Base-by-base conservation (phyloP, 2,797 vertebrate genomes). In the Esox masquinongy region DNA sequence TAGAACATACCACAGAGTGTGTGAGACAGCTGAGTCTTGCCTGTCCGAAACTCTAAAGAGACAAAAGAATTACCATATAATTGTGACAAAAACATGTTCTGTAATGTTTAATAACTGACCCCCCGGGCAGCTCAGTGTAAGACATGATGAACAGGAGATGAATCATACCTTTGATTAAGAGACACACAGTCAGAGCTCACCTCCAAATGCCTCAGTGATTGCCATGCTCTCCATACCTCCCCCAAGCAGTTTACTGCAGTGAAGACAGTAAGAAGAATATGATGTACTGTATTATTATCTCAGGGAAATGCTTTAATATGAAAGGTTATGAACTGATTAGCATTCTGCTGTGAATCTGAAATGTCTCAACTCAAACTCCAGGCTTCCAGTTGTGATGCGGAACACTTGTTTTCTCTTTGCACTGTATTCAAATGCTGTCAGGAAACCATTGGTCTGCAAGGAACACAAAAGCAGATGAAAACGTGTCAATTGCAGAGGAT, bases 181-280 rank as follows among this genome's bases (percentile, higher is more conserved):
- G 0, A 4, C 51, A 72, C 14, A 75, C 1, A 59, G 56, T 24
- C 56, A 59, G 16, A 77, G 1, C 92, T 91, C 84, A 99, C 98
- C 98, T 92, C 98, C 98, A 90, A 99, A 99, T 67, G 96, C 96
- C 85, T 99, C 98, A 22, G 98, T 99, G 85, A 99, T 99, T 63
- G 98, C 97, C 98, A 99, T 99, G 81, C 98, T 99, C 92, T 99
- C 97, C 79, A 99, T 91, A 68, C 98, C 98, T 77, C 98, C 98
- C 86, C 98, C 97, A 72, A 99, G 83, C 76, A 99, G 95, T 89
- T 99, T 99, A 88, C 97, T 99, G 83, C 72, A 93, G 82, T 91
- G 70, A 22, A 24, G 56, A 61, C 56, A n/a, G 56, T 6, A 22
- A 0, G 90, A 73, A 22, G 11, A 43, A 22, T 19, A 39, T 19